Base-by-base conservation (phyloP, 2,113 vertebrate genomes). In the Nanorana parkeri region DNA sequence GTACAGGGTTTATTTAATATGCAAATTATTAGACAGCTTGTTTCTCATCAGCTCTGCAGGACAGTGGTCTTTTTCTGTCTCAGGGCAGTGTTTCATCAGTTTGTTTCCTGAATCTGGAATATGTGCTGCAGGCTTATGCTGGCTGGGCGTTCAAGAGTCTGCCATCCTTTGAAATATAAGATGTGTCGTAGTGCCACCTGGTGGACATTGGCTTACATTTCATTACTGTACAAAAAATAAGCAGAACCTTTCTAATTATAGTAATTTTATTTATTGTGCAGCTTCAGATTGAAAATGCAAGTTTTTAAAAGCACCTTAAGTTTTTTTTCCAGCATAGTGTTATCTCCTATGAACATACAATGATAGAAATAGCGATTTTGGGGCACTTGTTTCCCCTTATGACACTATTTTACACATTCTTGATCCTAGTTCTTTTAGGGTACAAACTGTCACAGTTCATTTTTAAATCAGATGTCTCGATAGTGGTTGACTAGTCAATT, bases 1-100 rank as follows among this genome's bases (percentile, higher is more conserved):
- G 52, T 19, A 28, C 77, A 36, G 52, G n/a, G 65, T 79, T 79
- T 2, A 79, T 54, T 79, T 66, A 68, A 68, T 56, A 79, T 79
- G 77, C 17, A 79, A 79, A 68, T 79, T 36, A 68, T 79, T 68
- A 56, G 65, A 21, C 77, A 60, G 26, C 21, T 36, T 69, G 66
- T 69, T 80, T 64, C 29, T 47, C n/a, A 69, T 61, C 54, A 26
- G 5, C 65, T 80, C 77, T 20, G 13, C 77, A 69, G 66, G 66
- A 69, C 6, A 52, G 24, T 36, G 32, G 54, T 68, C 32, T 72
- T 8, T 21, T 24, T 55, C 36, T 23, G 20, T 64, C 60, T 73
- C 47, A 56, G 79, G 47, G 26, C 68, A 64, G 24, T 55, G 20
- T 26, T 61, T 74, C 3, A 54, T 64, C 41, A 54, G 19, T 21